These are phyloP conservation scores for Buteo buteo DNA, from an alignment of 2,113 vertebrate genomes.

Conservation along the genomic window DNA sequence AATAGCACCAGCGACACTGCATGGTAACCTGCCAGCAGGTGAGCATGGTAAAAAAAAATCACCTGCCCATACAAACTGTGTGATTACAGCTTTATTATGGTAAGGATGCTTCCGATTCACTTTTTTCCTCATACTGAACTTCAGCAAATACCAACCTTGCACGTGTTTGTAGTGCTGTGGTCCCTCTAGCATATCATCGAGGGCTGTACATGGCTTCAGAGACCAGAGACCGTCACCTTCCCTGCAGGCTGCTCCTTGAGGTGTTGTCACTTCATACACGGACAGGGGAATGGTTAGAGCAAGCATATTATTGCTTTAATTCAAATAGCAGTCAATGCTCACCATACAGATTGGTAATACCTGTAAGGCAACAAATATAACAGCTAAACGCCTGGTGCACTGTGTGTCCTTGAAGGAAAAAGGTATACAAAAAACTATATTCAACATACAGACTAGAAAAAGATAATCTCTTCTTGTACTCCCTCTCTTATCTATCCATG, in stretches of 20 bases:
- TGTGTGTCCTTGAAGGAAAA: neutral
- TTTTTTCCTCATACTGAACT: neutral
- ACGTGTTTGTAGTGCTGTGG: neutral
- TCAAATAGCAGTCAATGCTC: neutral
- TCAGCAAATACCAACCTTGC: neutral
- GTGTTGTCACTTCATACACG: fast-evolving
- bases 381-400: neutral
- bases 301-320: neutral
- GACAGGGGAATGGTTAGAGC: neutral
- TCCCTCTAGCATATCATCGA: neutral
- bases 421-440: neutral
- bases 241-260: neutral
- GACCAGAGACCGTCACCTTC: neutral
- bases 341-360: neutral
- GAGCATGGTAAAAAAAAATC: neutral
- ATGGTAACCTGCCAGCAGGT: neutral
- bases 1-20: neutral
- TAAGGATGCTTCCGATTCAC: neutral
- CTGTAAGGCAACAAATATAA: neutral
- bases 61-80: fast-evolving
- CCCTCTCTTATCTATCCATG: neutral
- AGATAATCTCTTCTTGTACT: neutral
- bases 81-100: neutral
- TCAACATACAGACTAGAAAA: neutral
- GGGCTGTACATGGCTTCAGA: neutral